Conservation (phyloP, 2,113 vertebrate species). For the Ranitomeya imitator region DNA sequence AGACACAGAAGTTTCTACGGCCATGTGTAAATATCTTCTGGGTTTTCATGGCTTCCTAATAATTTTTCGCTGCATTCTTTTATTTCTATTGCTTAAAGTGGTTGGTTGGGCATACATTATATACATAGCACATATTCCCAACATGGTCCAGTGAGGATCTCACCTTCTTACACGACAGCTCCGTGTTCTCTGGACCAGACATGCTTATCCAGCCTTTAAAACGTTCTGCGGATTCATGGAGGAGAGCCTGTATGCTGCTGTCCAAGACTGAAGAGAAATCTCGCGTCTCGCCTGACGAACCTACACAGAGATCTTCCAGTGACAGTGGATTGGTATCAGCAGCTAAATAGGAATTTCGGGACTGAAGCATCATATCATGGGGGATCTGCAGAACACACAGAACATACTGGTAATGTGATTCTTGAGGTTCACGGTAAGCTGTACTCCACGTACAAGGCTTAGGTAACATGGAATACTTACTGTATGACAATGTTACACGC, state of each 20-base stretch:
- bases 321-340: slow-evolving; percentile 74
- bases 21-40: too few species aligned
- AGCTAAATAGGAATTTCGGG: slow-evolving; percentile 76
- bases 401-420: neutral
- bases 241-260: slow-evolving; percentile 74
- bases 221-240: slow-evolving; percentile 74
- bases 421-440: neutral
- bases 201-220: slow-evolving; percentile 80
- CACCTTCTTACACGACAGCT: slow-evolving; percentile 84
- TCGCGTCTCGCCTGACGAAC: slow-evolving; percentile 64
- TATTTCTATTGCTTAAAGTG: too few species aligned
- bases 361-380: slow-evolving; percentile 81
- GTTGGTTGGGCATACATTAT: too few species aligned
- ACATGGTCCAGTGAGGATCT: neutral
- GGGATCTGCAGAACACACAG: slow-evolving; percentile 67
- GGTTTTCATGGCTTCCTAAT: too few species aligned
- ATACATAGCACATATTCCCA: too few species aligned
- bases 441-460: too few species aligned
- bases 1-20: too few species aligned
- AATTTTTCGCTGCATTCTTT: too few species aligned
- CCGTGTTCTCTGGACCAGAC: slow-evolving; percentile 73
- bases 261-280: slow-evolving; percentile 74
- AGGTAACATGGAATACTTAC: too few species aligned
- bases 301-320: slow-evolving; percentile 68
- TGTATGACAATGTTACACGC: too few species aligned